Conservation (phyloP, 2,888 invertebrate genomes). For the Steinernema hermaphroditum region DNA sequence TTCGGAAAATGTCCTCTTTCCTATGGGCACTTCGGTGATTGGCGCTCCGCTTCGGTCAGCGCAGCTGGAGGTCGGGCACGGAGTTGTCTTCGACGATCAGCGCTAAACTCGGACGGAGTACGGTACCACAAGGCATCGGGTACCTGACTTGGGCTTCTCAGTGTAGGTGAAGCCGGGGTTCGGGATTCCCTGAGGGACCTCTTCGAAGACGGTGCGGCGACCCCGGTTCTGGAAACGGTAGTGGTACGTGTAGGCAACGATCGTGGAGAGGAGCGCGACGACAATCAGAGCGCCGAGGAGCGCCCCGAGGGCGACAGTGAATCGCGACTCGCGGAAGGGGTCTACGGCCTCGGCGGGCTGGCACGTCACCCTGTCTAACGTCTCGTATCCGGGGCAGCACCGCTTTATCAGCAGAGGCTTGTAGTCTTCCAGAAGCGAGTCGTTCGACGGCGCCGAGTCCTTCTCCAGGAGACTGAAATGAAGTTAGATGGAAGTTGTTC, state of each 20-base stretch:
- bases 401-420: slow-evolving; percentile 30
- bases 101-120: not conserved
- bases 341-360: slow-evolving; percentile 4
- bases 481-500: too few relatives aligned
- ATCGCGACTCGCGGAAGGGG: slow-evolving; percentile 31
- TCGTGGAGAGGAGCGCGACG: slow-evolving; percentile 33
- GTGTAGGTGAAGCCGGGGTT: slow-evolving; percentile 13
- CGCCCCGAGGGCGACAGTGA: slow-evolving; percentile 36
- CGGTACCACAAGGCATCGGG: not conserved
- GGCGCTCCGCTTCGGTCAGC: not conserved
- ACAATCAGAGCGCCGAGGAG: slow-evolving; percentile 32
- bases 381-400: slow-evolving; percentile 34
- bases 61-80: slow-evolving; percentile 15
- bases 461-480: not conserved
- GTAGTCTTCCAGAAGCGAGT: not conserved
- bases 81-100: not conserved
- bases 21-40: slow-evolving; percentile 21
- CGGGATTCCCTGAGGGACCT: not conserved
- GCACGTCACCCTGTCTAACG: slow-evolving; percentile 22
- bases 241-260: slow-evolving; percentile 39
- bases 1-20: too few relatives aligned
- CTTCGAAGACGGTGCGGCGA: not conserved
- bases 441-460: not conserved
- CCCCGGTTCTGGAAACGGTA: slow-evolving; percentile 30
- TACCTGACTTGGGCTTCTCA: slow-evolving; percentile 4